phyloP scores from a whole-genome alignment of 1,140 invertebrate species.

The Holotrichia oblita region DNA sequence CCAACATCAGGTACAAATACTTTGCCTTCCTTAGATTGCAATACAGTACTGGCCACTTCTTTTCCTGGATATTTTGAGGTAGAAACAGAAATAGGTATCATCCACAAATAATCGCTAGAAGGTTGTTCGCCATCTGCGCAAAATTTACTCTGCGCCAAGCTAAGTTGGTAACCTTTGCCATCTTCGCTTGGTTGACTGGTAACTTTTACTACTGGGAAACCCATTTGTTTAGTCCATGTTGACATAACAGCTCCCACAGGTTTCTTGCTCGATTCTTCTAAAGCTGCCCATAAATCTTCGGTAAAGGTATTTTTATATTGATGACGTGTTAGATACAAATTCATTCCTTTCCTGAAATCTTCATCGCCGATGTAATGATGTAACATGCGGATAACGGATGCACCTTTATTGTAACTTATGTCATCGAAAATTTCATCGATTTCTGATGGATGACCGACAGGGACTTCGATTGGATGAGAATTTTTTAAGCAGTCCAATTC shows the following conservation, averaged over 20 bases:
- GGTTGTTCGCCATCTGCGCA: conserved; percentile 78
- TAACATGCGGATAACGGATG: conserved; percentile 95
- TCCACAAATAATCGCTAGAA: conserved; percentile 74
- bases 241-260: conserved; percentile 94
- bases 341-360: conserved; percentile 95
- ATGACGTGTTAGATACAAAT: conserved; percentile 88
- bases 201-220: conserved; percentile 79
- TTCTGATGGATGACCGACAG: conserved; percentile 88
- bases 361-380: conserved; percentile 94
- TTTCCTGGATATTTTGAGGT: conserved; percentile 75
- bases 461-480: conserved; percentile 91
- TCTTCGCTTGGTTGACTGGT: conserved; percentile 57
- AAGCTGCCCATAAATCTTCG: conserved; percentile 91
- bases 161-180: conserved; percentile 71
- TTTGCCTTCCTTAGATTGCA: conserved; percentile 73
- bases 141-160: conserved; percentile 86
- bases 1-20: conserved; percentile 75
- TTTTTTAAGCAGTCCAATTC: conserved; percentile 90
- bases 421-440: conserved; percentile 96
- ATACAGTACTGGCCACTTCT: conserved; percentile 68
- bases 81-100: conserved; percentile 88
- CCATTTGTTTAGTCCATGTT: conserved; percentile 94
- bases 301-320: conserved; percentile 93
- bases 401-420: conserved; percentile 94
- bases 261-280: conserved; percentile 90